A percentile compares a stretch with the other conserved stretches of the same genome.
Evolutionary conservation across 2,888 invertebrate genomes (phyloP).

Genomic region (Netelia fuscicornis): DNA sequence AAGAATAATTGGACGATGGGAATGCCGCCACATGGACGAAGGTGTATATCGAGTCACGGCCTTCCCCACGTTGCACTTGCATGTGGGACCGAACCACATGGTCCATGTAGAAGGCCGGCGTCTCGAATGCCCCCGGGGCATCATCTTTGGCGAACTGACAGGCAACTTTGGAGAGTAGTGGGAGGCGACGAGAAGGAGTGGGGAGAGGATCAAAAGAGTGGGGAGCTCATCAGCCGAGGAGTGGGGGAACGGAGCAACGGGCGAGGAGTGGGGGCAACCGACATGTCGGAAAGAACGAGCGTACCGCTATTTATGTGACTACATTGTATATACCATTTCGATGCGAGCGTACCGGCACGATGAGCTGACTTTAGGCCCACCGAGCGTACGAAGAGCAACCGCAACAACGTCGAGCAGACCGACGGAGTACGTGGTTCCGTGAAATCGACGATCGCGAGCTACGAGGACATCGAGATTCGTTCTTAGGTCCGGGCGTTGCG

Average conservation of each 20-base stretch:
- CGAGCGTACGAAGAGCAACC: conserved; percentile 21
- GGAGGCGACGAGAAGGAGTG: neutral
- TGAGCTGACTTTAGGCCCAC: conserved; percentile 43
- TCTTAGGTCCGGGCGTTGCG: conserved; percentile 50
- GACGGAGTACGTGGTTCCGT: conserved; percentile 69
- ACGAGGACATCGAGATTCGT: conserved; percentile 70
- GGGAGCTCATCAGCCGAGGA: neutral
- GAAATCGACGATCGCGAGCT: conserved; percentile 73
- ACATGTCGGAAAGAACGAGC: conserved; percentile 22
- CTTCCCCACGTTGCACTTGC: conserved; percentile 43
- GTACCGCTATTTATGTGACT: conserved; percentile 55
- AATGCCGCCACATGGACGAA: conserved; percentile 34
- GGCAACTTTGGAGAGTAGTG: neutral
- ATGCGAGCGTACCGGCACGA: conserved; percentile 35
- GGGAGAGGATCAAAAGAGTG: neutral
- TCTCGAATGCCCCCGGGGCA: conserved; percentile 38
- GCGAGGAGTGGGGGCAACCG: neutral
- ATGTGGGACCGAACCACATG: conserved; percentile 19
- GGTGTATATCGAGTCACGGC: conserved; percentile 31
- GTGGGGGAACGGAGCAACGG: conserved; percentile 1
- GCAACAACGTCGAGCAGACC: conserved; percentile 57
- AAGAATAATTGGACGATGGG: conserved; percentile 41
- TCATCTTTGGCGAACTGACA: conserved; percentile 68
- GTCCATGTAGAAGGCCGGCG: conserved; percentile 14
- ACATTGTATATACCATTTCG: conserved; percentile 36